Evolutionary conservation across 2,113 vertebrate species (phyloP).

Genomic region (Cyprinodon brontotheroides): DNA sequence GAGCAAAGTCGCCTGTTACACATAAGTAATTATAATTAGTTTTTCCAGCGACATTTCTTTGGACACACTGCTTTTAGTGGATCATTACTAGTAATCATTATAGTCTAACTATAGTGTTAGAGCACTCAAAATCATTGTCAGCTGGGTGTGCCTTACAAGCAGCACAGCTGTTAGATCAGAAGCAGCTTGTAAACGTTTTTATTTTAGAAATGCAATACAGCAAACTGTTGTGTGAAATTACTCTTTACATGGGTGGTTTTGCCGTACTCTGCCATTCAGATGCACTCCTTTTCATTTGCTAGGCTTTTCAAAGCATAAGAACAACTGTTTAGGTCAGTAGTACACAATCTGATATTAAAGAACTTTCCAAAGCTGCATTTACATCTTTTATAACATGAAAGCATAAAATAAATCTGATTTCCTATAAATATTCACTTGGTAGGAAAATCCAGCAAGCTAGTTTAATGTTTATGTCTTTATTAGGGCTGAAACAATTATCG

Average conservation of each 20-base stretch:
- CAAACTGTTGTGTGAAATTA: background rate
- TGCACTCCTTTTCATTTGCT: background rate
- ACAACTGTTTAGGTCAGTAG: background rate
- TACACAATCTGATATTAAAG: too few species aligned
- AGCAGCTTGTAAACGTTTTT: conserved; percentile 22
- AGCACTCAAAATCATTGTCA: conserved; percentile 31
- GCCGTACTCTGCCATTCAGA: background rate
- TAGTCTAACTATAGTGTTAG: conserved; percentile 25
- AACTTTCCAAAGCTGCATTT: too few species aligned
- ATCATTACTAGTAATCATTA: conserved; percentile 44
- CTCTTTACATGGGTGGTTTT: conserved; percentile 4
- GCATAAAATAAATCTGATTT: too few species aligned
- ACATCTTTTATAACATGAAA: too few species aligned
- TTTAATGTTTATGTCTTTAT: background rate
- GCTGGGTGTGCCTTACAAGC: conserved; percentile 1
- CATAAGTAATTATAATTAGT: conserved; percentile 47
- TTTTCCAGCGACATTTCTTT: conserved; percentile 40
- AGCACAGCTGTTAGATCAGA: conserved; percentile 13
- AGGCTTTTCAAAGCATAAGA: too few species aligned
- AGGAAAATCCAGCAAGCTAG: background rate
- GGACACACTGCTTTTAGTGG: conserved; percentile 41
- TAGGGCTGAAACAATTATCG: too few species aligned
- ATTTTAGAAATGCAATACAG: background rate
- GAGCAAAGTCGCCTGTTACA: conserved; percentile 30
- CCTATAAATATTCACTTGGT: background rate